Evolutionary conservation across 2,888 invertebrate genomes (phyloP), one percentile per base, ranked within the genome.

Genomic region (Parasteatoda lunata): DNA sequence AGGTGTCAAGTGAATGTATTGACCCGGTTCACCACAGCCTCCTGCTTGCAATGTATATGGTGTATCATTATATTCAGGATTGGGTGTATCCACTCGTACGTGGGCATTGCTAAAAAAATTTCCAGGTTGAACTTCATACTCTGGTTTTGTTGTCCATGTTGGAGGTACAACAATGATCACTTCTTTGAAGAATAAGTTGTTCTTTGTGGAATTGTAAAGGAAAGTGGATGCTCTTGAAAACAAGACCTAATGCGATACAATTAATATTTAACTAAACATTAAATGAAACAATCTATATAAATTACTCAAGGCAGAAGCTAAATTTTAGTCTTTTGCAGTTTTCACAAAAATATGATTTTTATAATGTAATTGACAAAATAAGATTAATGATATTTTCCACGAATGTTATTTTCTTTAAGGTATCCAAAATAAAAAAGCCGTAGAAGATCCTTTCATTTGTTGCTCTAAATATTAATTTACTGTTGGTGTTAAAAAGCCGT

Each of bases 31-130:
- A 5, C 94, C 94, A 90, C 94, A 95, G 9, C 94, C 94, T 49
- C 93, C 92, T 4, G 93, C 93, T 90, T 94, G 94, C 90, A 94
- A 93, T 0, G 94, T 94, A 93, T 94, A 94, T n/a, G 94, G 92
- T 9, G 92, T 90, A 90, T 93, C 92, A 4, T 92, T 92, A 88
- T 93, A 93, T 70, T 94, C 91, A 5, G 93, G 93, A 49, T 93
- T 93, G 9, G 91, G 91, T 4, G 93, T 93, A 48, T 94, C 91
- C 3, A 92, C 90, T 51, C 93, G 91, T 72, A 95, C 92, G 90
- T 95, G 94, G 9, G 94, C 92, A 52, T 92, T 90, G 71, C 89
- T 88, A 69, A 90, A 90, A 52, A 78, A 82, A 66, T 82, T 83
- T 11, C 79, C 84, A 3, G 77, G 82, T 7, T 83, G 84, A 5